Base-by-base conservation (phyloP, 2,888 invertebrate species). In the Calephelis perditalis region DNA sequence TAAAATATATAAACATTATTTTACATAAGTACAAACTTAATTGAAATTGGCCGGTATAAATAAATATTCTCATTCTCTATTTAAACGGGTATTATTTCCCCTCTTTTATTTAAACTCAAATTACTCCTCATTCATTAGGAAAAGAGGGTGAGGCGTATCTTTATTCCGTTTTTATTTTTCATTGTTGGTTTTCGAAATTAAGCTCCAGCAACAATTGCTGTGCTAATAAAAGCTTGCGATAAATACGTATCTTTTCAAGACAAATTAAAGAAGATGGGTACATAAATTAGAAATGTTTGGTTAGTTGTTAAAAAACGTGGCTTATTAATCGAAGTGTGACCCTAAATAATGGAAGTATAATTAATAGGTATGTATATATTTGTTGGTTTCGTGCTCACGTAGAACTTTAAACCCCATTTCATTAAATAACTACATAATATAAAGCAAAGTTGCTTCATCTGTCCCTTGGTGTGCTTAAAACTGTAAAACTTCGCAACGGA, bases 141-240 rank as follows among this genome's bases (percentile, higher is more conserved):
- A 69, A 73, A 77, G 77, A 76, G 79, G 77, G 81, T 79, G 84
- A 76, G 73, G 81, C 79, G 78, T 77, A 79, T 40, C 81, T 84
- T 79, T 70, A 79, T 74, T 82, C 76, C 78, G 80, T 82, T 86
- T 86, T 87, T 84, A 84, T 84, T 82, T 84, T 81, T 81, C 85
- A 86, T 86, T 87, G 87, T 86, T 86, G 84, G 82, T 86, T 86
- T 86, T 84, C 80, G 77, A 88, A 86, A 86, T 87, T 86, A 85
- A 86, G 84, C 83, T 74, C 73, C 79, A 79, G 81, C 76, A 82
- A 86, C 82, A 85, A 86, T 87, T 85, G 86, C 82, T 85, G 80
- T 84, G 86, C 82, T 86, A 86, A 86, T 87, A 87, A 84, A 79
- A 81, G 78, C 74, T 72, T 70, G 67, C 75, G 74, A 81, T 83